phyloP scores from a whole-genome alignment of 2,797 vertebrate genomes.

The Columba guinea region DNA sequence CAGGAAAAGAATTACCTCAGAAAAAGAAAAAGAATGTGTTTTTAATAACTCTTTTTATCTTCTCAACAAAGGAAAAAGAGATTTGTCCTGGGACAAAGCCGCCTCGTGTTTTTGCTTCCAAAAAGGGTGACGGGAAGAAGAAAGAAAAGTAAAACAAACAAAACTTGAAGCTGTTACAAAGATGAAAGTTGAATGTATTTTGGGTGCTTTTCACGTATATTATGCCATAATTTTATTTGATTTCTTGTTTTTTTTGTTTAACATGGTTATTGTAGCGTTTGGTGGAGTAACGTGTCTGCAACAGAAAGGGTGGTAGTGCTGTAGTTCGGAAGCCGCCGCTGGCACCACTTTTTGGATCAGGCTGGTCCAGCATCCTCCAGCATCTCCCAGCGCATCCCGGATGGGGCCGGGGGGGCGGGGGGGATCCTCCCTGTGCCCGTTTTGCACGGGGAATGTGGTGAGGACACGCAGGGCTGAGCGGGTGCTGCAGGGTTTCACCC shows the following conservation, averaged over 20 bases:
- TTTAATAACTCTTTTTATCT: slow-evolving; percentile 70
- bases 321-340: slow-evolving; percentile 12
- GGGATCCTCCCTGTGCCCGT: too few relatives aligned
- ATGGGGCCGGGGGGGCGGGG: too few relatives aligned
- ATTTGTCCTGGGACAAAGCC: slow-evolving; percentile 15
- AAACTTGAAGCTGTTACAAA: slow-evolving; percentile 94
- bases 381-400: neutral
- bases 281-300: slow-evolving; percentile 56
- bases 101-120: slow-evolving; percentile 17
- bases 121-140: neutral
- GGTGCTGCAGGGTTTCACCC: neutral
- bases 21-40: slow-evolving; percentile 76
- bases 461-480: too few relatives aligned
- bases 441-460: too few relatives aligned
- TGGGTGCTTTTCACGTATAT: slow-evolving; percentile 83
- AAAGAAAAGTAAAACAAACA: slow-evolving; percentile 63
- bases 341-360: slow-evolving; percentile 63
- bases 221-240: slow-evolving; percentile 49
- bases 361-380: neutral
- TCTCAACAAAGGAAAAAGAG: slow-evolving; percentile 30
- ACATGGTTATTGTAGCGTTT: slow-evolving; percentile 29
- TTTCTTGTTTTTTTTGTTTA: neutral
- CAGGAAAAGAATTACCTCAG: slow-evolving; percentile 88
- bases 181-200: slow-evolving; percentile 97
- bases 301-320: neutral